Conservation (phyloP, 2,888 invertebrate species). For the Macaria liturata region DNA sequence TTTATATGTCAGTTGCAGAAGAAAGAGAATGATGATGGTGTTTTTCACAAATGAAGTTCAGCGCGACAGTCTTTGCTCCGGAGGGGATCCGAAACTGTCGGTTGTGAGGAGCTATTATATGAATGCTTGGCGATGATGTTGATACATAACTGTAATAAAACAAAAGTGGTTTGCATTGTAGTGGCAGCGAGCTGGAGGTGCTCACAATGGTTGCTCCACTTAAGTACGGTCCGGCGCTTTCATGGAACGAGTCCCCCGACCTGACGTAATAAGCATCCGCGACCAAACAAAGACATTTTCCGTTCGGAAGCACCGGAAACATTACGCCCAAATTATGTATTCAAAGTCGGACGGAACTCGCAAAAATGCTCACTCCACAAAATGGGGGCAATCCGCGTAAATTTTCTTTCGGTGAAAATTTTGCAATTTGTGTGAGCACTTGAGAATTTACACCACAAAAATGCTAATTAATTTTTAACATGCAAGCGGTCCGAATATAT, state of each 20-base stretch:
- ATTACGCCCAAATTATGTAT: slow-evolving; percentile 64
- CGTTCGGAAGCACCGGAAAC: slow-evolving; percentile 64
- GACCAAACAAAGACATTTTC: slow-evolving; percentile 74
- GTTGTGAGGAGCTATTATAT: slow-evolving; percentile 57
- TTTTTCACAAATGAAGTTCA: slow-evolving; percentile 9
- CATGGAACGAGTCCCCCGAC: slow-evolving; percentile 68
- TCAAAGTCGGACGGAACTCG: slow-evolving; percentile 51
- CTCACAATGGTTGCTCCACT: slow-evolving; percentile 67
- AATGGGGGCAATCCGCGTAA: slow-evolving; percentile 31
- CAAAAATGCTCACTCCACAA: slow-evolving; percentile 42
- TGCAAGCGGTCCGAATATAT: slow-evolving; percentile 13
- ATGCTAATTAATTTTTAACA: slow-evolving; percentile 15
- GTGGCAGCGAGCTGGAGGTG: slow-evolving; percentile 48
- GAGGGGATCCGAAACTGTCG: slow-evolving; percentile 39
- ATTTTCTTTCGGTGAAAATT: slow-evolving; percentile 25
- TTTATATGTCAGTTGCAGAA: slow-evolving; percentile 18
- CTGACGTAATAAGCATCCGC: slow-evolving; percentile 72
- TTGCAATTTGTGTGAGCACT: slow-evolving; percentile 13
- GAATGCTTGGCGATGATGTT: slow-evolving; percentile 66
- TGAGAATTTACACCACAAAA: slow-evolving; percentile 16
- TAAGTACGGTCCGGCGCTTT: slow-evolving; percentile 73
- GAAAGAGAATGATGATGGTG: slow-evolving; percentile 8
- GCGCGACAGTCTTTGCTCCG: slow-evolving; percentile 13
- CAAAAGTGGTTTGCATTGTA: slow-evolving; percentile 70
- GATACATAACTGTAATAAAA: slow-evolving; percentile 70